phyloP scores from a whole-genome alignment of 1,140 invertebrate genomes.

The Sitophilus oryzae region DNA sequence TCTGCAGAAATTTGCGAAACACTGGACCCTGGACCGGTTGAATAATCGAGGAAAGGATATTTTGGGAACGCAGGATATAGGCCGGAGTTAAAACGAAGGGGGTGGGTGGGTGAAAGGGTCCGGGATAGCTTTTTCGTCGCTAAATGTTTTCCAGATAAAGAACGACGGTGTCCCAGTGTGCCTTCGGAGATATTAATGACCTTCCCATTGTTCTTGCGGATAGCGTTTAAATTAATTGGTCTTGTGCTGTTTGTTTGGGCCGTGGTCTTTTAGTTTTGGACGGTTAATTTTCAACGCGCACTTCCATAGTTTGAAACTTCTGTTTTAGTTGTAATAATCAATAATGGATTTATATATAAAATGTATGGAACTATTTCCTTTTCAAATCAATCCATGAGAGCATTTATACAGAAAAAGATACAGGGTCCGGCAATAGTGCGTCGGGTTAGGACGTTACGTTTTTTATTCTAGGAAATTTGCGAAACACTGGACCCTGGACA shows the following conservation, averaged over 20 bases:
- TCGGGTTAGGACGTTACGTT: no score
- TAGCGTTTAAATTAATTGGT: slow-evolving; percentile 3
- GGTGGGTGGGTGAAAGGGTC: not conserved
- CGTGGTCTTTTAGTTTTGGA: not conserved
- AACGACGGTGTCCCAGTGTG: not conserved
- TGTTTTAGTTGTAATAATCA: no score
- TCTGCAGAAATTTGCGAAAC: not conserved
- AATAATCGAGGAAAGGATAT: not conserved
- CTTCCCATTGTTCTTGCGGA: slow-evolving; percentile 3
- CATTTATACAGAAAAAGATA: no score
- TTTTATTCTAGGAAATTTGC: not conserved
- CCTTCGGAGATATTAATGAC: slow-evolving; percentile 7
- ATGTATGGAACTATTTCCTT: no score
- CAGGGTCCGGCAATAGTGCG: no score
- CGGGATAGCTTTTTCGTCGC: not conserved
- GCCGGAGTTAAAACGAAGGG: no score
- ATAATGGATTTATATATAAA: no score
- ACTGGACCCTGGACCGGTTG: not conserved
- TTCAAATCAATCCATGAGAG: no score
- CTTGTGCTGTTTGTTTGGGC: not conserved
- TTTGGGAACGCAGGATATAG: no score
- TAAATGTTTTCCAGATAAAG: not conserved
- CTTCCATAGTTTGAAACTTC: no score
- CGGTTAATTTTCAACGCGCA: not conserved
- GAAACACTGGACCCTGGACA: not conserved